Conservation (phyloP, 2,113 vertebrate species). For the Lipophrys pholis region DNA sequence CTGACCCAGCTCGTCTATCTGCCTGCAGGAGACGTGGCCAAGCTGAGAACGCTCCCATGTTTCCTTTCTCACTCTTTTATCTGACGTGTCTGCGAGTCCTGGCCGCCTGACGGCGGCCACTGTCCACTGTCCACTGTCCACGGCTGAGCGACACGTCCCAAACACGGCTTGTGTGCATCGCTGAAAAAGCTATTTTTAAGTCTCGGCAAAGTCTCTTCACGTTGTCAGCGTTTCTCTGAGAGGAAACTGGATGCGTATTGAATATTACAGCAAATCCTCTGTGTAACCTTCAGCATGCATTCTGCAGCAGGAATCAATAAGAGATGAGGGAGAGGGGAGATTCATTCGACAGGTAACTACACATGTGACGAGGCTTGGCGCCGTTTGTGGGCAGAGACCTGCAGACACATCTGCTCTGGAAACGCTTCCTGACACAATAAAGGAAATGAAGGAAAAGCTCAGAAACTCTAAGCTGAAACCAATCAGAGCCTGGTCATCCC, state of each 20-base stretch:
- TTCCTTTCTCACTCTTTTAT: conserved; percentile 79
- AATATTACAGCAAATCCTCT: conserved; percentile 51
- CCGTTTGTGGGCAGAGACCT: conserved; percentile 19
- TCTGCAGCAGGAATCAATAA: conserved; percentile 47
- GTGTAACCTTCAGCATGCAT: conserved; percentile 31
- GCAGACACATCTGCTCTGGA: too few species aligned
- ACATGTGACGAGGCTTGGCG: conserved; percentile 25
- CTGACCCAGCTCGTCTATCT: conserved; percentile 41
- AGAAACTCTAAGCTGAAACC: background rate
- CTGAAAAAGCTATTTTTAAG: conserved; percentile 35
- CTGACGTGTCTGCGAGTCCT: conserved; percentile 44
- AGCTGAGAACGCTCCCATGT: conserved; percentile 63
- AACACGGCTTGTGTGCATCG: too few species aligned
- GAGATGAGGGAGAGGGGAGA: conserved; percentile 30
- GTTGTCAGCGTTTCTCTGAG: conserved; percentile 25
- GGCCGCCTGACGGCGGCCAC: conserved; percentile 32
- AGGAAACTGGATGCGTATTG: conserved; percentile 30
- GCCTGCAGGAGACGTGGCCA: conserved; percentile 33
- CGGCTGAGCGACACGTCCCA: conserved; percentile 17
- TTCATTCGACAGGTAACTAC: conserved; percentile 28
- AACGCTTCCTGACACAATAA: conserved; percentile 14
- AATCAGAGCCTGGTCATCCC: conserved; percentile 16
- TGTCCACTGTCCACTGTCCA: background rate
- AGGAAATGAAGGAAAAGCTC: background rate
- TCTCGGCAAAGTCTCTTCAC: conserved; percentile 16